phyloP scores from a whole-genome alignment of 2,797 vertebrate genomes.

The Choloepus didactylus region DNA sequence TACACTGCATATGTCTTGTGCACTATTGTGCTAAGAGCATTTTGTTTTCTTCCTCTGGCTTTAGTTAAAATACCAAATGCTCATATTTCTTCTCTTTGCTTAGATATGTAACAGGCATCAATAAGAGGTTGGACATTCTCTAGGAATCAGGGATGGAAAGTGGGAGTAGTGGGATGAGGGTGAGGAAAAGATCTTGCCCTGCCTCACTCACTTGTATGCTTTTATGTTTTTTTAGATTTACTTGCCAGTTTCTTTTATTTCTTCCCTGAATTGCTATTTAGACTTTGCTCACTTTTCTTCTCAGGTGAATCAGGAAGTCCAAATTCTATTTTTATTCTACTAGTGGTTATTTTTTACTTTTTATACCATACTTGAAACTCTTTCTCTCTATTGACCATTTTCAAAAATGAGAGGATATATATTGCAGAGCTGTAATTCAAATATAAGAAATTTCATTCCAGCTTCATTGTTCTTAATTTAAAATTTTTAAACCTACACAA shows the following conservation, averaged over 20 bases:
- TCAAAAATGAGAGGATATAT: constrained; percentile 24
- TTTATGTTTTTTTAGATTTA: constrained; percentile 40
- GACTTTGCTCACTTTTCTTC: constrained; percentile 28
- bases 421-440: constrained; percentile 42
- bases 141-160: constrained; percentile 19
- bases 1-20: background rate
- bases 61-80: background rate
- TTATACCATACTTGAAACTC: background rate
- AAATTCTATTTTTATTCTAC: constrained; percentile 60
- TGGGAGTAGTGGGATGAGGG: background rate
- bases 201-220: background rate
- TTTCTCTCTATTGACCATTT: constrained; percentile 1
- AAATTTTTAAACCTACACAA: background rate
- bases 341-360: constrained; percentile 41
- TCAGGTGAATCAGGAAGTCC: constrained; percentile 34
- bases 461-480: constrained; percentile 1
- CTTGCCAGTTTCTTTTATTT: background rate
- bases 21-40: background rate
- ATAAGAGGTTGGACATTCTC: background rate
- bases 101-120: background rate
- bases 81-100: constrained; percentile 20
- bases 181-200: background rate
- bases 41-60: background rate
- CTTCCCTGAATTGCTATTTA: background rate
- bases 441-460: constrained; percentile 17